Evolutionary conservation across 2,888 invertebrate genomes (phyloP).

Genomic region (Caradrina clavipalpis): DNA sequence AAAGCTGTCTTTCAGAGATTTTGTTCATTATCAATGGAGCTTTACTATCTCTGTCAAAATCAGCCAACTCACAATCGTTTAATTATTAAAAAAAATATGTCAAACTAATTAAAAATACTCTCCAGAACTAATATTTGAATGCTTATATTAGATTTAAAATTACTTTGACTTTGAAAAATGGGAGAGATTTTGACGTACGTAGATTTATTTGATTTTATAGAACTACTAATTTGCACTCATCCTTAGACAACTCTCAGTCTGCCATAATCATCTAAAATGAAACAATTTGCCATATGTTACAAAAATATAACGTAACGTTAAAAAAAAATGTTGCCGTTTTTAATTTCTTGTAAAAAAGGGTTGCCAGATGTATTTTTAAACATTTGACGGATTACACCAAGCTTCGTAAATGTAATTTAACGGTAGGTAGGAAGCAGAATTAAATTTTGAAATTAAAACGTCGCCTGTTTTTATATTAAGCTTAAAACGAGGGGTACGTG

Average conservation of each 20-base stretch:
- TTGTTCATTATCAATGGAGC: too few species aligned
- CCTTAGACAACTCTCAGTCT: not conserved
- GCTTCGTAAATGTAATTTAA: conserved; percentile 10
- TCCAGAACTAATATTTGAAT: too few species aligned
- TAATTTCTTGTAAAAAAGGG: conserved; percentile 17
- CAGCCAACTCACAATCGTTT: too few species aligned
- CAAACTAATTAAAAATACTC: too few species aligned
- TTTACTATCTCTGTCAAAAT: too few species aligned
- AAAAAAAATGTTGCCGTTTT: conserved; percentile 16
- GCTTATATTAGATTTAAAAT: too few species aligned
- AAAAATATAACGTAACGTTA: not conserved
- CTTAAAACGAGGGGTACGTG: conserved; percentile 6
- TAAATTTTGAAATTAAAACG: conserved; percentile 13
- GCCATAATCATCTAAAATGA: not conserved
- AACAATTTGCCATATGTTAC: conserved; percentile 17
- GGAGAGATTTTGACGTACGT: too few species aligned
- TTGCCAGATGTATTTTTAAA: conserved; percentile 40
- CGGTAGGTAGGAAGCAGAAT: conserved; percentile 4
- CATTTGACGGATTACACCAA: conserved; percentile 10
- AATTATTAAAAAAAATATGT: too few species aligned
- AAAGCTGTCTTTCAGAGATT: too few species aligned
- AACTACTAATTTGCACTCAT: too few species aligned
- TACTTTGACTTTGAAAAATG: too few species aligned
- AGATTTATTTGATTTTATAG: too few species aligned
- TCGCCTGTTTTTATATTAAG: conserved; percentile 3